Conservation (phyloP, 2,888 invertebrate genomes). For the Ganaspis brasiliensis region DNA sequence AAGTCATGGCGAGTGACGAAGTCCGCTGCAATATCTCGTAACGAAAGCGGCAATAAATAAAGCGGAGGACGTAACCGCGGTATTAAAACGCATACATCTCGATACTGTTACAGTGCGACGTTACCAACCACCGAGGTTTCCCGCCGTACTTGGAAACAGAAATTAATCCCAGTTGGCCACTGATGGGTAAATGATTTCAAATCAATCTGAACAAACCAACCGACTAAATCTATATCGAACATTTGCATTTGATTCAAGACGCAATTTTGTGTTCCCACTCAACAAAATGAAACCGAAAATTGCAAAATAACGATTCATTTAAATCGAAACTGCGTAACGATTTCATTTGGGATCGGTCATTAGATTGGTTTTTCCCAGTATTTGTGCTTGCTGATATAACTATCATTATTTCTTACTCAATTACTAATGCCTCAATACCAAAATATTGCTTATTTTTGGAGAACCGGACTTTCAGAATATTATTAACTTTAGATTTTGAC, state of each 20-base stretch:
- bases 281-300: constrained; percentile 21
- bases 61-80: constrained; percentile 69
- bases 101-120: constrained; percentile 45
- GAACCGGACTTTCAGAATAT: too few species aligned
- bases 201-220: constrained; percentile 10
- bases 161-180: constrained; percentile 51
- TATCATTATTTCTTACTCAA: neutral
- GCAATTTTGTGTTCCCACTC: constrained; percentile 4
- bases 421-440: too few species aligned
- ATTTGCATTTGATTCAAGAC: constrained; percentile 24
- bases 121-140: constrained; percentile 36
- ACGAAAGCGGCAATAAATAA: constrained; percentile 76
- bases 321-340: neutral
- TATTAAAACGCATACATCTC: constrained; percentile 78
- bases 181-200: constrained; percentile 55
- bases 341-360: neutral
- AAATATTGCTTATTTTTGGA: too few species aligned
- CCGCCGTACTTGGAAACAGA: constrained; percentile 50
- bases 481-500: too few species aligned
- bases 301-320: neutral
- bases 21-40: constrained; percentile 75
- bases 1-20: constrained; percentile 65
- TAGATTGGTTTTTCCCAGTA: neutral
- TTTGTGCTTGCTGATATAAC: neutral
- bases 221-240: constrained; percentile 20